phyloP scores from a whole-genome alignment of 2,113 vertebrate species.

The Oryzias javanicus region DNA sequence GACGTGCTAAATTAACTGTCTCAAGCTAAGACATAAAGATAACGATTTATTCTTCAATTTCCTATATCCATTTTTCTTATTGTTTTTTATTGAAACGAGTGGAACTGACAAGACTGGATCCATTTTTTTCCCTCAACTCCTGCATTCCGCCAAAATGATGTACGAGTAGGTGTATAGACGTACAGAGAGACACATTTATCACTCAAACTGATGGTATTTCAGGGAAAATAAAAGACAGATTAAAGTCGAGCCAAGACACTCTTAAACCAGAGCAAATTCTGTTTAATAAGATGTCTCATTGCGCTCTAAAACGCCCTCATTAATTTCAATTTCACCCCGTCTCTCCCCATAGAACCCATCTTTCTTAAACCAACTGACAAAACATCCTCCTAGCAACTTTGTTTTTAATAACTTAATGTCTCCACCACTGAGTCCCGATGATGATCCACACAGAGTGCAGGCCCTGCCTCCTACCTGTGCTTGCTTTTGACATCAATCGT shows the following conservation, averaged over 20 bases:
- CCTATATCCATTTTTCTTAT: no score
- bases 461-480: background rate
- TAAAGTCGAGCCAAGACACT: constrained; percentile 33
- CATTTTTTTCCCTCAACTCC: constrained; percentile 32
- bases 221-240: constrained; percentile 35
- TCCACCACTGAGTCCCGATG: no score
- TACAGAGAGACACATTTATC: constrained; percentile 38
- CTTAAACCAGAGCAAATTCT: constrained; percentile 42
- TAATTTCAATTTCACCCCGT: constrained; percentile 6
- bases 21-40: background rate
- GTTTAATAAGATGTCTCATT: constrained; percentile 7
- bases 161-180: constrained; percentile 20
- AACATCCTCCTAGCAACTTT: constrained; percentile 16
- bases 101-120: constrained; percentile 13
- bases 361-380: constrained; percentile 19
- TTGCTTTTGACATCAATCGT: constrained; percentile 12
- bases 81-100: constrained; percentile 5
- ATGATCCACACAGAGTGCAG: no score
- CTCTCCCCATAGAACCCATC: background rate
- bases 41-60: no score
- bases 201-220: constrained; percentile 33
- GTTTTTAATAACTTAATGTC: constrained; percentile 32
- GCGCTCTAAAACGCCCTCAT: background rate
- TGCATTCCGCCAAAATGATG: constrained; percentile 35
- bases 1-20: no score